These are phyloP conservation scores for Brevimyrus niger DNA, from an alignment of 2,113 vertebrate genomes.

Conservation along the genomic window DNA sequence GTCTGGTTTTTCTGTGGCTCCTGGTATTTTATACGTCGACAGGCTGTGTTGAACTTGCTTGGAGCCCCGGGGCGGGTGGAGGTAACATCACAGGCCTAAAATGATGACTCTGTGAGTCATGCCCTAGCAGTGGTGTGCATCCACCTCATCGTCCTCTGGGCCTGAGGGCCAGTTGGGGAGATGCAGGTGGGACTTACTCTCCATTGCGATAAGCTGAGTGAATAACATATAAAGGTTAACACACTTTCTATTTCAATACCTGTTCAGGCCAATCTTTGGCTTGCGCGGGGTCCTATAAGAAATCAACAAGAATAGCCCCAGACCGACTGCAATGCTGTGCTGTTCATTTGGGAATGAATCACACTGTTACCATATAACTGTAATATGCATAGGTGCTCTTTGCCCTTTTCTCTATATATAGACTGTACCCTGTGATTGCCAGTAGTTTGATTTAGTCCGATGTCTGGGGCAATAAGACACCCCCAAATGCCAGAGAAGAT, in stretches of 20 bases:
- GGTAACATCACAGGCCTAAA: constrained; percentile 19
- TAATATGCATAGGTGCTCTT: not conserved
- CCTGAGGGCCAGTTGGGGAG: not conserved
- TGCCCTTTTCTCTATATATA: constrained; percentile 1
- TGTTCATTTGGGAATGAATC: not conserved
- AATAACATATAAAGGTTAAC: not conserved
- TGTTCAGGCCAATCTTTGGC: not conserved
- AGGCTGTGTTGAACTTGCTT: constrained; percentile 16
- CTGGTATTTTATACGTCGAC: constrained; percentile 16
- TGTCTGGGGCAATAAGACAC: not conserved
- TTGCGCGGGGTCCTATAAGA: not conserved
- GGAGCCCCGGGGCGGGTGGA: not conserved
- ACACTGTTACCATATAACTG: not conserved
- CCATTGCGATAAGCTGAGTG: not conserved
- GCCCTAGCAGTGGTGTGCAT: not conserved
- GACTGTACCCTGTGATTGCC: not conserved
- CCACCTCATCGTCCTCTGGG: not conserved
- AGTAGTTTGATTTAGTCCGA: not conserved
- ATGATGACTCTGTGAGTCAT: not conserved
- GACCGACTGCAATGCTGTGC: not conserved
- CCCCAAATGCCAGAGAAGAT: not conserved
- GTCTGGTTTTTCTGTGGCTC: constrained; percentile 7
- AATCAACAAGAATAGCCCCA: not conserved
- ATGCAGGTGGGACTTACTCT: not conserved
- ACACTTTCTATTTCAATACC: not conserved